Percentiles rank a stretch among this genome's conserved stretches.
These are phyloP conservation scores for Isichthys henryi DNA, from an alignment of 2,113 vertebrate genomes.

Conservation along the genomic window DNA sequence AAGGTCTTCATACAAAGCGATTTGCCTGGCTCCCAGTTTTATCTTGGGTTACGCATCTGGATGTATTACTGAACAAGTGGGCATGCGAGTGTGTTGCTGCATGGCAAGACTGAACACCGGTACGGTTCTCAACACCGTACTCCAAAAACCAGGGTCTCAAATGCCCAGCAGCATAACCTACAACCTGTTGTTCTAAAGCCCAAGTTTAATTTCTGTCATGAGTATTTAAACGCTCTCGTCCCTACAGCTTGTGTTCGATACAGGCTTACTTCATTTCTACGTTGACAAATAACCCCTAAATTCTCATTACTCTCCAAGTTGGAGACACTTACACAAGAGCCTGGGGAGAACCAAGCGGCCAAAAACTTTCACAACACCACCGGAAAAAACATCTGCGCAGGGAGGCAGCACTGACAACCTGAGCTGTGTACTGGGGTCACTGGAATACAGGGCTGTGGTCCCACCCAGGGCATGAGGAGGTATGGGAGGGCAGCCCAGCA, in stretches of 20 bases:
- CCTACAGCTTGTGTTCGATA: neutral
- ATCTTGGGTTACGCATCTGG: neutral
- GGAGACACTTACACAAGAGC: neutral
- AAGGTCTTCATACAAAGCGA: neutral
- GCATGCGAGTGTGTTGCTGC: neutral
- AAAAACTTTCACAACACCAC: neutral
- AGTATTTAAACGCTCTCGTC: neutral
- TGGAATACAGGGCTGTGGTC: neutral
- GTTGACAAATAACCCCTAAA: slow-evolving; percentile 45
- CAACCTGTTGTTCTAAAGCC: neutral
- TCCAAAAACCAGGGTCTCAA: neutral
- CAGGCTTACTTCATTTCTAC: slow-evolving; percentile 4
- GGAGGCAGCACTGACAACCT: neutral
- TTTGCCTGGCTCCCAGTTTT: neutral
- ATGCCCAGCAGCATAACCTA: neutral
- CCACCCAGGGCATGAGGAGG: neutral
- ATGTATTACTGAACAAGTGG: neutral
- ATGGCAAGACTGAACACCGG: neutral
- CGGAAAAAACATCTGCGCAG: neutral
- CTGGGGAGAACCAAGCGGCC: neutral
- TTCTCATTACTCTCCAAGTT: slow-evolving; percentile 12
- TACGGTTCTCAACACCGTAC: neutral
- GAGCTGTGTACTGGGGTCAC: neutral
- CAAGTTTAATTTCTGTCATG: neutral
- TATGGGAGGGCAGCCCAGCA: neutral